Percentiles rank a stretch among this genome's conserved stretches.
Conservation (phyloP, 1,140 invertebrate genomes). For the Solenopsis invicta region DNA sequence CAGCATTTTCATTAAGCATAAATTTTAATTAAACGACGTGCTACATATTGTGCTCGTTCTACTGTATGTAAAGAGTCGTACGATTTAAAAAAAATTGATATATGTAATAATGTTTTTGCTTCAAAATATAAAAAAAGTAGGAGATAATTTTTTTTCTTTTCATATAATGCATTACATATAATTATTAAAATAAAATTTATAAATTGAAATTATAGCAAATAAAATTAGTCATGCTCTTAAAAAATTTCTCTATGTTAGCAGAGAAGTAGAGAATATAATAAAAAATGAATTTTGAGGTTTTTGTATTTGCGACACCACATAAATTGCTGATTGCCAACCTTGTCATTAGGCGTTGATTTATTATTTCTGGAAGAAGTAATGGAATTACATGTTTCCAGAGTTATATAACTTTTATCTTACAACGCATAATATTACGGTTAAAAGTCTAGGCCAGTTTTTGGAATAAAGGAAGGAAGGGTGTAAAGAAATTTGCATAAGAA, state of each 20-base stretch:
- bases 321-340: conserved; percentile 35
- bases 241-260: not conserved
- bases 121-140: conserved; percentile 8
- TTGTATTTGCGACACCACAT: not conserved
- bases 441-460: conserved; percentile 16
- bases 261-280: not conserved
- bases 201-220: not conserved
- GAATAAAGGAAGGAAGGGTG: conserved; percentile 16
- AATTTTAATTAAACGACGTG: conserved; percentile 37
- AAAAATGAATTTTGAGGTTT: conserved; percentile 12
- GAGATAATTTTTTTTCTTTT: not conserved
- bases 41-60: not conserved
- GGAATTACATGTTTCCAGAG: conserved; percentile 5
- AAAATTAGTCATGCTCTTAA: not conserved
- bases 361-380: conserved; percentile 40
- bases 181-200: conserved; percentile 5
- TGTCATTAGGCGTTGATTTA: conserved; percentile 20
- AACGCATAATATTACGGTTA: not conserved
- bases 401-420: conserved; percentile 30
- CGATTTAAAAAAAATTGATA: conserved; percentile 9
- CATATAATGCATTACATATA: not conserved
- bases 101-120: not conserved
- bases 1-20: conserved; percentile 6
- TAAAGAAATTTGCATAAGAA: conserved; percentile 25
- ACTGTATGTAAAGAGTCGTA: conserved; percentile 1